Evolutionary conservation across 1,140 invertebrate genomes (phyloP).

Genomic region (Drosophila miranda): DNA sequence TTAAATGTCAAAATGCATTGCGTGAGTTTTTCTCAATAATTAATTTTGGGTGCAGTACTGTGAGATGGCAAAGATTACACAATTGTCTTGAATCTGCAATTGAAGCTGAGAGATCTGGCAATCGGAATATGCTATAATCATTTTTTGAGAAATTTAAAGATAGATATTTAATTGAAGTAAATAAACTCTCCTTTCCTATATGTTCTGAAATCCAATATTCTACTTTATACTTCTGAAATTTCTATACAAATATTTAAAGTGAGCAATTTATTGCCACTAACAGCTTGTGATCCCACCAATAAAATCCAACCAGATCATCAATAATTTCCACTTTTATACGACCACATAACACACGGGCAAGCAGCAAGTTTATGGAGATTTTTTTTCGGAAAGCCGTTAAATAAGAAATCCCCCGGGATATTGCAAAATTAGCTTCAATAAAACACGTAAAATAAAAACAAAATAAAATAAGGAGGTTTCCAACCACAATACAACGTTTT

Average conservation of each 20-base stretch:
- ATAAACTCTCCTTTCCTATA: background rate
- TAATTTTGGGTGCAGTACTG: conserved; percentile 31
- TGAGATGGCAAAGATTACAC: conserved; percentile 11
- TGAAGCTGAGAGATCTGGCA: background rate
- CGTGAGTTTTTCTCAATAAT: conserved; percentile 49
- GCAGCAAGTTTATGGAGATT: conserved; percentile 9
- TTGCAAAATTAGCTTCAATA: conserved; percentile 38
- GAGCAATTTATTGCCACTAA: too few relatives aligned
- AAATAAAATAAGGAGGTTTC: conserved; percentile 4
- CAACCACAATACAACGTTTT: conserved; percentile 3
- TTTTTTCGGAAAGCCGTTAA: conserved; percentile 3
- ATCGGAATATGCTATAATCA: too few relatives aligned
- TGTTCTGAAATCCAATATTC: background rate
- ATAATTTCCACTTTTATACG: background rate
- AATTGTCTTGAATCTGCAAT: conserved; percentile 5
- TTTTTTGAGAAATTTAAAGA: background rate
- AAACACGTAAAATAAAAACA: conserved; percentile 23
- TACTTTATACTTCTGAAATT: too few relatives aligned
- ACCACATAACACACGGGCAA: background rate
- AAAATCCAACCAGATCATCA: background rate
- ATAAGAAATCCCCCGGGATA: conserved; percentile 19
- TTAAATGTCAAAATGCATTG: conserved; percentile 65
- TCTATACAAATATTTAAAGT: too few relatives aligned
- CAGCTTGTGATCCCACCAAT: too few relatives aligned
- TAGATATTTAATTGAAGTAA: background rate